Evolutionary conservation across 2,113 vertebrate genomes (phyloP).

Genomic region (Psophia crepitans): DNA sequence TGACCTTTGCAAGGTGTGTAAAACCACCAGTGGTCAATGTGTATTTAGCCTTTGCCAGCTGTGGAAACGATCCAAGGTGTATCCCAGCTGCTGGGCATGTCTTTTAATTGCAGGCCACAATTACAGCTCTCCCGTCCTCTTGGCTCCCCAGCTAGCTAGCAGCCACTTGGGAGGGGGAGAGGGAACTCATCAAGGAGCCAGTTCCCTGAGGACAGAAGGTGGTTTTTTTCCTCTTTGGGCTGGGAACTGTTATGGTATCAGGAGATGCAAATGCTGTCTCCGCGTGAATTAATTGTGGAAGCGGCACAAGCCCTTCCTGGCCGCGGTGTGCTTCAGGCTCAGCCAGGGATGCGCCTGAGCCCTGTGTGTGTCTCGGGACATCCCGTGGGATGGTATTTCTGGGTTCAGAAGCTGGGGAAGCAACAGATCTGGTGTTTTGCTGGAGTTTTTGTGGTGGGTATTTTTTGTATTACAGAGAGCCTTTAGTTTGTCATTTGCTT

Average conservation of each 20-base stretch:
- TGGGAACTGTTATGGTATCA: fast-evolving
- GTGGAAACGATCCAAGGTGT: neutral
- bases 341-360: fast-evolving
- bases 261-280: neutral
- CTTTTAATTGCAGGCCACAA: neutral
- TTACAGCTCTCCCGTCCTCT: neutral
- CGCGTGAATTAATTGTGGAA: fast-evolving
- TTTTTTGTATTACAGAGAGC: neutral
- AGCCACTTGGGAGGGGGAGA: neutral
- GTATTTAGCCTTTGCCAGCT: neutral
- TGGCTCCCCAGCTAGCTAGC: neutral
- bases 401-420: neutral
- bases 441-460: neutral
- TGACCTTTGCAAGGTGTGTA: neutral
- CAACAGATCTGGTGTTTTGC: neutral
- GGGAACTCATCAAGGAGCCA: neutral
- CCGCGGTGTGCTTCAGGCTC: neutral
- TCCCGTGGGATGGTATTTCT: neutral
- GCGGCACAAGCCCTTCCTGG: neutral
- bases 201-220: neutral
- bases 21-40: neutral
- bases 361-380: fast-evolving
- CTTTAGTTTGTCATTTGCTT: slow-evolving; percentile 23
- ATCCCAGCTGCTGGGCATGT: neutral
- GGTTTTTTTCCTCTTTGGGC: neutral